Percentiles rank a stretch among this genome's conserved stretches.
These are phyloP conservation scores for Endotricha flammealis DNA, from an alignment of 2,888 invertebrate genomes.

Conservation along the genomic window DNA sequence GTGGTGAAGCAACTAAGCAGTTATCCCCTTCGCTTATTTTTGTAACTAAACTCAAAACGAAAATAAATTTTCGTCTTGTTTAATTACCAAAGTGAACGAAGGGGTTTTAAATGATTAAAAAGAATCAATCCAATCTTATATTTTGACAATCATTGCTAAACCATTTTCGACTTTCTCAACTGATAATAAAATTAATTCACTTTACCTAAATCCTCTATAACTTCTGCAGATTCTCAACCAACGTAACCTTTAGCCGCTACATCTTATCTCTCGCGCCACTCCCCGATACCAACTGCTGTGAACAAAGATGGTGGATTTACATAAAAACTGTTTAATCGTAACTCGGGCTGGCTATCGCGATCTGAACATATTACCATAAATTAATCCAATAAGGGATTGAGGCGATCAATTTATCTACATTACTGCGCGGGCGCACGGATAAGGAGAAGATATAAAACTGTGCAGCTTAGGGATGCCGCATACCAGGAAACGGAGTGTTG, in stretches of 20 bases:
- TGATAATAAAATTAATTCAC: not conserved
- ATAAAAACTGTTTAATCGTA: slow-evolving; percentile 74
- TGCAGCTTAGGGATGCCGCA: not conserved
- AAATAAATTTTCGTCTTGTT: no score
- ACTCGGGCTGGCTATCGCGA: slow-evolving; percentile 59
- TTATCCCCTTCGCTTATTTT: no score
- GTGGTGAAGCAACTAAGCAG: no score
- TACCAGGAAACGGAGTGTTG: no score
- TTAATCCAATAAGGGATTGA: slow-evolving; percentile 61
- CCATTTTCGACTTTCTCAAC: no score
- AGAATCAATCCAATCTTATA: no score
- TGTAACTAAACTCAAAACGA: no score
- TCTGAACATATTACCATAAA: slow-evolving; percentile 66
- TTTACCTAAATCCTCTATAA: not conserved
- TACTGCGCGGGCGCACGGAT: slow-evolving; percentile 50
- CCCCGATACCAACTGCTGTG: slow-evolving; percentile 47
- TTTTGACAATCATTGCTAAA: no score
- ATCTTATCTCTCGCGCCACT: slow-evolving; percentile 19
- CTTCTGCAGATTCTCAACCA: not conserved
- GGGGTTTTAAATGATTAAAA: no score
- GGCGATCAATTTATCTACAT: slow-evolving; percentile 61
- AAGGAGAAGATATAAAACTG: slow-evolving; percentile 28
- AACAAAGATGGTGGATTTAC: slow-evolving; percentile 67
- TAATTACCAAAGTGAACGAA: no score
- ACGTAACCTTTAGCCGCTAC: slow-evolving; percentile 5